phyloP scores from a whole-genome alignment of 2,113 vertebrate genomes.

The Antigone vipio region DNA sequence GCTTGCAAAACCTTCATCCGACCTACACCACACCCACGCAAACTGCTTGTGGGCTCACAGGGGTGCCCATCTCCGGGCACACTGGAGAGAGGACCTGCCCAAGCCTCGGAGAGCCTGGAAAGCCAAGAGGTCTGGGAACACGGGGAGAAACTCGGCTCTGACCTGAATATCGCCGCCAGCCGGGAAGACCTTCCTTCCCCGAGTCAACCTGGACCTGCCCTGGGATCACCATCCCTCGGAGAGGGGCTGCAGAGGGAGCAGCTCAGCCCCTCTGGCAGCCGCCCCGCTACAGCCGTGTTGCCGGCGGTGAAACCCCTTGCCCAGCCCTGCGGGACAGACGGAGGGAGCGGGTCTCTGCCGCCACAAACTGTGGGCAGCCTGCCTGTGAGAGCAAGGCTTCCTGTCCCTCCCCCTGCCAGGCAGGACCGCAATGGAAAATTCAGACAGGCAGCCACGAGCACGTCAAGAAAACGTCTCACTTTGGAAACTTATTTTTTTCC shows the following conservation, averaged over 20 bases:
- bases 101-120: not conserved
- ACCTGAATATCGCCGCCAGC: accelerated
- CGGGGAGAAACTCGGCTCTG: not conserved
- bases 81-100: not conserved
- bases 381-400: conserved; percentile 51
- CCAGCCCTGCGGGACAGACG: not conserved
- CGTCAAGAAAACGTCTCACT: not conserved
- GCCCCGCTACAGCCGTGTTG: accelerated
- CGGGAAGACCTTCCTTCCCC: not conserved
- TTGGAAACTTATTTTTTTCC: conserved; percentile 9
- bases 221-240: not conserved
- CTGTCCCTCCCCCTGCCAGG: conserved; percentile 30
- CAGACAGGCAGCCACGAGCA: not conserved
- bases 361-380: conserved; percentile 52
- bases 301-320: accelerated
- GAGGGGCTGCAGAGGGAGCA: not conserved
- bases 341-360: not conserved
- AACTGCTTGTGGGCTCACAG: not conserved
- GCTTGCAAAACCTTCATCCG: not conserved
- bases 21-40: not conserved
- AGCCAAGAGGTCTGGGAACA: not conserved
- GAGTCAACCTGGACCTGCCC: not conserved
- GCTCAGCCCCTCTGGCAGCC: not conserved
- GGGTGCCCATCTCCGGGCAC: not conserved
- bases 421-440: conserved; percentile 73